Evolutionary conservation across 1,140 invertebrate species (phyloP).

Genomic region (Hydropsyche tenuis): DNA sequence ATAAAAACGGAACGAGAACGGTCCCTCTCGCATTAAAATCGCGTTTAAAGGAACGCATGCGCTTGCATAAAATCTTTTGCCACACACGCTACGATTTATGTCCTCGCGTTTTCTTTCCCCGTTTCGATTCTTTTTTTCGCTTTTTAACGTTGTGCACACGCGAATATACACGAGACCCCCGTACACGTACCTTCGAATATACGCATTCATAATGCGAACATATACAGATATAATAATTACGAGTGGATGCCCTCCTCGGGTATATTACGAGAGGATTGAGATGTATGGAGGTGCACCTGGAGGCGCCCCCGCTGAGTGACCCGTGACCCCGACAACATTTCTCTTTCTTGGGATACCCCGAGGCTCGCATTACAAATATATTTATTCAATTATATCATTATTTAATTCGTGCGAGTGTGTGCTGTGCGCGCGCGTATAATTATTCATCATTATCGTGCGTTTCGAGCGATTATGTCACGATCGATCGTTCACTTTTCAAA

Average conservation of each 20-base stretch:
- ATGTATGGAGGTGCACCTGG: constrained; percentile 44
- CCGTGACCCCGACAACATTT: constrained; percentile 43
- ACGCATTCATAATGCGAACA: neutral
- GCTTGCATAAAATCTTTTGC: constrained; percentile 24
- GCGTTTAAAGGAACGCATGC: constrained; percentile 14
- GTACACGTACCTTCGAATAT: constrained; percentile 6
- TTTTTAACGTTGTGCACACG: constrained; percentile 9
- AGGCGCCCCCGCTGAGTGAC: constrained; percentile 44
- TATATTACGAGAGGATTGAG: constrained; percentile 32
- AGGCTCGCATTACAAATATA: constrained; percentile 30
- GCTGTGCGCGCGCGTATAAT: neutral
- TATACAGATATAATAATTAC: constrained; percentile 2
- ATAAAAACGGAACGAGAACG: neutral
- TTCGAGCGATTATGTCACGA: neutral
- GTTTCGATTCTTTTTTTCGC: neutral
- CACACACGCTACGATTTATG: constrained; percentile 35
- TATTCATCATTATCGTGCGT: constrained; percentile 1
- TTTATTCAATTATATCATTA: constrained; percentile 26
- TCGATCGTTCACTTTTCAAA: neutral
- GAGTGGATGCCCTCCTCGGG: neutral
- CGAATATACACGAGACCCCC: constrained; percentile 3
- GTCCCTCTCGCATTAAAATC: constrained; percentile 22
- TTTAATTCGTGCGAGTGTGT: neutral
- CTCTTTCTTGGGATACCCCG: constrained; percentile 30
- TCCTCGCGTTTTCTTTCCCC: neutral